Percentiles rank a stretch among this genome's conserved stretches.
Evolutionary conservation across 2,113 vertebrate species (phyloP).

Genomic region (Gopherus evgoodei): DNA sequence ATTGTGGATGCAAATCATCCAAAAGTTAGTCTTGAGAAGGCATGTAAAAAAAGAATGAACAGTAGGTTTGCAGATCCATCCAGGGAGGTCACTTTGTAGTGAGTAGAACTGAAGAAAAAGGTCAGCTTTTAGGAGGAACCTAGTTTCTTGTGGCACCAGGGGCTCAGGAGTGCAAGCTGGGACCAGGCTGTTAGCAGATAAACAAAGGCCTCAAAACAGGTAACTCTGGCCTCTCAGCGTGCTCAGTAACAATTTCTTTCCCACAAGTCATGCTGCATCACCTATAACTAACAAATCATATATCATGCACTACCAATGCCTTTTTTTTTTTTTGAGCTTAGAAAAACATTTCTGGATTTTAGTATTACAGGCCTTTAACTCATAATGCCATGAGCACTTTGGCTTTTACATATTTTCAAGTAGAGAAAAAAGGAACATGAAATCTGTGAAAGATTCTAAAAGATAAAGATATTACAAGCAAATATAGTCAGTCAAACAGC

Average conservation of each 20-base stretch:
- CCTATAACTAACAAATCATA: not conserved
- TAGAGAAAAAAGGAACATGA: too few species aligned
- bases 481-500: too few species aligned
- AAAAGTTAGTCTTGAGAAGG: not conserved
- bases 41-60: not conserved
- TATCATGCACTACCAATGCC: too few species aligned
- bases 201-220: not conserved
- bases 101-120: not conserved
- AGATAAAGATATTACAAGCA: too few species aligned
- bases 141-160: not conserved
- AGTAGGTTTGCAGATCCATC: not conserved
- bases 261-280: not conserved
- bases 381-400: too few species aligned
- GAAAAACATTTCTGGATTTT: too few species aligned
- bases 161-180: not conserved
- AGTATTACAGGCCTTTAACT: too few species aligned
- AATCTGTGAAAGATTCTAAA: too few species aligned
- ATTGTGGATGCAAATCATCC: not conserved
- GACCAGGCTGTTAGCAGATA: not conserved
- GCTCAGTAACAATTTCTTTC: not conserved
- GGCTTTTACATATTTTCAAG: too few species aligned
- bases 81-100: not conserved
- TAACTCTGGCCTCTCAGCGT: not conserved
- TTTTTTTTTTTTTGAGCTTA: too few species aligned
- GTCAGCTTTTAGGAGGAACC: not conserved